Percentiles rank a stretch among this genome's conserved stretches.
These are phyloP conservation scores for Tinea semifulvella DNA, from an alignment of 2,888 invertebrate genomes.

Conservation along the genomic window DNA sequence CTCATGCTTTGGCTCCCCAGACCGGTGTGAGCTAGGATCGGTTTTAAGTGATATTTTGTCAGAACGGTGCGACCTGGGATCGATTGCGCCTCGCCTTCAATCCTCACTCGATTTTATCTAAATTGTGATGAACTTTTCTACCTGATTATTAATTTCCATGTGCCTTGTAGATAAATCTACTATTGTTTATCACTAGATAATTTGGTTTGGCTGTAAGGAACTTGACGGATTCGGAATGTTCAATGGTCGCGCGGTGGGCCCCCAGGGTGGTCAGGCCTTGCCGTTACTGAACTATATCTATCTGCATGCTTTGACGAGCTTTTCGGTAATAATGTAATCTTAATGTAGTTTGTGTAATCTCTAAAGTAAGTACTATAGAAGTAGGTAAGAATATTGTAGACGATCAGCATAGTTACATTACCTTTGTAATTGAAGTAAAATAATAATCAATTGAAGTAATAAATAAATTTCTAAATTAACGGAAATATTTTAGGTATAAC, in stretches of 20 bases:
- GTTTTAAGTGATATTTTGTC: no score
- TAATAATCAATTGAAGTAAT: conserved; percentile 49
- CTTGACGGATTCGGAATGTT: conserved; percentile 4
- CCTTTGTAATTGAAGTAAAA: conserved; percentile 50
- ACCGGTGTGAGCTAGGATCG: no score
- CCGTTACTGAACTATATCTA: conserved; percentile 40
- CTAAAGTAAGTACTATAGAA: conserved; percentile 57
- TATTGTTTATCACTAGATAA: conserved; percentile 4
- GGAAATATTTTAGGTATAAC: conserved; percentile 49
- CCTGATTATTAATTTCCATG: conserved; percentile 27
- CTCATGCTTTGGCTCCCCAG: no score
- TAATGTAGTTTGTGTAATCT: no score
- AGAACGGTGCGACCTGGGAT: neutral
- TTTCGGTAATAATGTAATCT: conserved; percentile 65
- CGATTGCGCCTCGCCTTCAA: neutral
- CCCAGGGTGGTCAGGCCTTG: neutral
- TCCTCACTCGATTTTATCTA: conserved; percentile 3
- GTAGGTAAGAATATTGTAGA: conserved; percentile 67
- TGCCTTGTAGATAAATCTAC: conserved; percentile 40
- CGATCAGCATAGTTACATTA: conserved; percentile 59
- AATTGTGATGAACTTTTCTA: conserved; percentile 10
- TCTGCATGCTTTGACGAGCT: conserved; percentile 68
- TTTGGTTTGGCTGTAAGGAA: conserved; percentile 10
- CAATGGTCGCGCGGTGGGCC: neutral
- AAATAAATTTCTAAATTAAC: conserved; percentile 45